Conservation (phyloP, 2,113 vertebrate species). For the Marcusenius ussheri region DNA sequence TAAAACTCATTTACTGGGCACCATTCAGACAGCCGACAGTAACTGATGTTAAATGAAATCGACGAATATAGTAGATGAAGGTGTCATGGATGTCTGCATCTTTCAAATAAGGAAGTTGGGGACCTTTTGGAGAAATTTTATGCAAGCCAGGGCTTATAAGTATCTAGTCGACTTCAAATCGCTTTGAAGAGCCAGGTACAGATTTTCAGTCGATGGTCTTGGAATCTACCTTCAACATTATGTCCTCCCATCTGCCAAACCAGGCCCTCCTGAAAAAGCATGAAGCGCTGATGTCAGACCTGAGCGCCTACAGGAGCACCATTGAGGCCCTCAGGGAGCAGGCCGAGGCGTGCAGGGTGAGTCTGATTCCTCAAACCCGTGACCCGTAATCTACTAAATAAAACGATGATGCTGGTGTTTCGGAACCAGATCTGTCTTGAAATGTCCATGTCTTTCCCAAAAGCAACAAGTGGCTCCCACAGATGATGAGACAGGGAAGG, state of each 20-base stretch:
- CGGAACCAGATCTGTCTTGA: not conserved
- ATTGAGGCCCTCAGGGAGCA: constrained; percentile 86
- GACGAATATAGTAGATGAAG: not conserved
- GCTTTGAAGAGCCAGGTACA: not conserved
- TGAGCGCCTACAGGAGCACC: constrained; percentile 92
- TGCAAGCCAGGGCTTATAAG: not conserved
- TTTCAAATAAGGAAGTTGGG: not conserved
- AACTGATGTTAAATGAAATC: not conserved
- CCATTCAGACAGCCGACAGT: not conserved
- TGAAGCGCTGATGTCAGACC: constrained; percentile 93
- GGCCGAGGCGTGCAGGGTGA: constrained; percentile 90
- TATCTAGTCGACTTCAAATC: not conserved
- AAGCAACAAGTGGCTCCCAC: constrained; percentile 99
- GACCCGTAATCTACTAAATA: not conserved
- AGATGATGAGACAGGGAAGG: constrained; percentile 95
- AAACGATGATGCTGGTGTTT: not conserved
- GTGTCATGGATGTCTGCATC: not conserved
- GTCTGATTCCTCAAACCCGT: not conserved
- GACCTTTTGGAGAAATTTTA: not conserved
- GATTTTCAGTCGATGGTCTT: not conserved
- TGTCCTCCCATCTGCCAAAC: constrained; percentile 8
- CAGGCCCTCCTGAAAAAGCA: constrained; percentile 98
- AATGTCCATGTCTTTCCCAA: not conserved
- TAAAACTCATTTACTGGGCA: not conserved
- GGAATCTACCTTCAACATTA: not conserved